Base-by-base conservation (phyloP, 1,140 invertebrate species). In the Trichonephila clavipes region DNA sequence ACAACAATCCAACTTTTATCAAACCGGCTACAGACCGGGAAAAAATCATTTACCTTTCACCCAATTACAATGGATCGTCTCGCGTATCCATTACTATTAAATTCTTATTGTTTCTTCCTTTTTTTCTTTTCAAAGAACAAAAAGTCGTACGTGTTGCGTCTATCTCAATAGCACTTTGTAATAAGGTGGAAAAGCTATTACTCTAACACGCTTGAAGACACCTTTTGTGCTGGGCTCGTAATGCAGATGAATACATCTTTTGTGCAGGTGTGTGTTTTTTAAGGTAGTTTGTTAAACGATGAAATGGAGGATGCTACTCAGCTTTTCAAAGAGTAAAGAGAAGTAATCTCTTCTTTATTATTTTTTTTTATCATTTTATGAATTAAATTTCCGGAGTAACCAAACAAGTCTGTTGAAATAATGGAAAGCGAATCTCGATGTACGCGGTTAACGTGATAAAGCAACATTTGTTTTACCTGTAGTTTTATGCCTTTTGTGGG, bases 201-300 rank as follows among this genome's bases (percentile, higher is more conserved):
- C 58, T 88, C 86, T 19, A 88, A 40, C 86, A 88, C 61, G 86
- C 51, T 62, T 88, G 59, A 88, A 64, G 21, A 88, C 59, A 88
- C 61, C 86, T 88, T 88, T 88, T 88, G 86, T 88, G 61, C n/a
- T 21, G 24, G 34, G 64, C 18, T 21, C 16, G 86, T 40, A 21
- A 28, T 6, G 59, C 19, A 21, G 44, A 24, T 83, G 81, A 58
- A 51, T 83, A 58, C 69, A 83, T 8, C 81, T 83, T 24, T 59
- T 58, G 82, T 58, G 12, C 44, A 21, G 51, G 44, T 58, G 44
- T 59, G 34, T 59, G 44, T 24, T 24, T 85, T 88, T 61, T 88
- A 58, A 24, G 61, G 61, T 64, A 19, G 61, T 61, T 88, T 58
- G 51, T 88, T 88, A 66, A 88, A 88, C 34, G 58, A 44, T 85